A percentile compares a stretch with the other conserved stretches of the same genome.
Conservation (phyloP, 2,888 invertebrate species). For the Sceliomorpha sp. region DNA sequence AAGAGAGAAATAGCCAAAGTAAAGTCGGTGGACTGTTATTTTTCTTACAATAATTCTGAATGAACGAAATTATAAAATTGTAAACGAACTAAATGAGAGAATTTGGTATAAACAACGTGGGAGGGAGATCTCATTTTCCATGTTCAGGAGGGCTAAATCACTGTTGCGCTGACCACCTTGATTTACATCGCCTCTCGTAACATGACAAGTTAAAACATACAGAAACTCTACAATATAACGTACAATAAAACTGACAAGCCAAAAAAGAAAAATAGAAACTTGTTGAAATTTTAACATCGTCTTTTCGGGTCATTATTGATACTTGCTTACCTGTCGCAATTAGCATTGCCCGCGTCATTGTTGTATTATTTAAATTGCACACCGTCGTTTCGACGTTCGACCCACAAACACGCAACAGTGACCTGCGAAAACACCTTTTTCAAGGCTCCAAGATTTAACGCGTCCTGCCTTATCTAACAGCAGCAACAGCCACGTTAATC, state of each 20-base stretch:
- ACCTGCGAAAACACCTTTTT: slow-evolving; percentile 55
- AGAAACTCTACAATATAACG: no score
- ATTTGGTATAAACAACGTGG: no score
- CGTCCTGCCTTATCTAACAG: slow-evolving; percentile 50
- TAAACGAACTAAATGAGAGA: no score
- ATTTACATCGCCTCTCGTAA: no score
- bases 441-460: slow-evolving; percentile 52
- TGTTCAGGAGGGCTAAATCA: no score
- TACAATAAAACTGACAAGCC: no score
- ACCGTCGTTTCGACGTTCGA: slow-evolving; percentile 29
- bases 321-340: slow-evolving; percentile 31
- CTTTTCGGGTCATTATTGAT: no score
- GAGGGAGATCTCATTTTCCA: no score
- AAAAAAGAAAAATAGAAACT: slow-evolving; percentile 4
- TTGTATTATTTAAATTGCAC: slow-evolving; percentile 43
- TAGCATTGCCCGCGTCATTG: slow-evolving; percentile 49
- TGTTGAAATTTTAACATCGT: slow-evolving; percentile 16
- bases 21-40: no score
- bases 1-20: not conserved
- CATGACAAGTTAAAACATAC: no score
- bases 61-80: not conserved
- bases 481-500: slow-evolving; percentile 57
- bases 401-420: slow-evolving; percentile 44
- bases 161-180: no score
- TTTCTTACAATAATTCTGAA: no score